phyloP scores from a whole-genome alignment of 2,797 vertebrate genomes.

The Rhincodon typus region DNA sequence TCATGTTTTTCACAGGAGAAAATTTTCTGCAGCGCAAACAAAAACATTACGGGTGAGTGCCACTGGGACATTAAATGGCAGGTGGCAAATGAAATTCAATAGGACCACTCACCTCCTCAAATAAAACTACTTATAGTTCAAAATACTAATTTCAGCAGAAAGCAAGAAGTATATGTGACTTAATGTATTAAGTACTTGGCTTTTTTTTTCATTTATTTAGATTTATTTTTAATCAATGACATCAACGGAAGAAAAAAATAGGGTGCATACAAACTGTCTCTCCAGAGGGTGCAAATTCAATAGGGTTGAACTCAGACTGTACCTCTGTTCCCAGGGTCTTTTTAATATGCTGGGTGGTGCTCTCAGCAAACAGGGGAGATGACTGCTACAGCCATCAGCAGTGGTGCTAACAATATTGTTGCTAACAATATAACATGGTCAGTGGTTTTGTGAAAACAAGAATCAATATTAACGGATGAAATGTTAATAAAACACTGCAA shows the following conservation, averaged over 20 bases:
- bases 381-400: neutral
- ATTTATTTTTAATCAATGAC: neutral
- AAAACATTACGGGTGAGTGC: constrained; percentile 43
- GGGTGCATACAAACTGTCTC: neutral
- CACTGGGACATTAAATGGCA: constrained; percentile 44
- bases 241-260: neutral
- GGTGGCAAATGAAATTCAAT: constrained; percentile 45
- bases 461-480: neutral
- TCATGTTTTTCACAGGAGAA: constrained; percentile 38
- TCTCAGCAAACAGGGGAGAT: neutral
- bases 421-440: neutral
- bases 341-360: neutral
- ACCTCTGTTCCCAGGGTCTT: neutral
- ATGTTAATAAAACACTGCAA: neutral
- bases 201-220: neutral
- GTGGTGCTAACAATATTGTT: no score
- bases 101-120: neutral
- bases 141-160: neutral
- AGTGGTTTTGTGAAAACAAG: neutral
- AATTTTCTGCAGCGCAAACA: constrained; percentile 43
- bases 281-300: neutral
- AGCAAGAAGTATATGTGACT: neutral
- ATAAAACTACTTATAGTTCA: neutral
- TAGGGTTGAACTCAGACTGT: neutral
- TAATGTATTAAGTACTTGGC: neutral